phyloP scores from a whole-genome alignment of 2,888 invertebrate species.

The Bembecia ichneumoniformis region DNA sequence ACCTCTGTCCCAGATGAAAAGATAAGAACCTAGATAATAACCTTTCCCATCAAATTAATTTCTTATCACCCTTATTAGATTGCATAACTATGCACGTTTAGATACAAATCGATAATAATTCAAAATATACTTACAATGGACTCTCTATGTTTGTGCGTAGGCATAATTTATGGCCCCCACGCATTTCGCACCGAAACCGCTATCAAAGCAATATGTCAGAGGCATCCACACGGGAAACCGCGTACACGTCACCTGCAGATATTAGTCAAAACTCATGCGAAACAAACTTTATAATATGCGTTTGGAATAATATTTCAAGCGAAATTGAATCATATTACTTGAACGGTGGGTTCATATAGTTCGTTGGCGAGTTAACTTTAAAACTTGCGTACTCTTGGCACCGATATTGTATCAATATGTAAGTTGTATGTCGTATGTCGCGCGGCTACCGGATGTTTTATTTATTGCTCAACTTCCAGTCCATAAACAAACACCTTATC shows the following conservation, averaged over 20 bases:
- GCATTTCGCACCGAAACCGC: slow-evolving; percentile 42
- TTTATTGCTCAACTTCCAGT: slow-evolving; percentile 4
- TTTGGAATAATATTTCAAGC: slow-evolving; percentile 8
- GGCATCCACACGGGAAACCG: slow-evolving; percentile 57
- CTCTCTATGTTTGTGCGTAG: slow-evolving; percentile 17
- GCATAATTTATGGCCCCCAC: slow-evolving; percentile 47
- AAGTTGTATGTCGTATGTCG: slow-evolving; percentile 47
- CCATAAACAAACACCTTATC: slow-evolving; percentile 20
- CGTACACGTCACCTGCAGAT: slow-evolving; percentile 63
- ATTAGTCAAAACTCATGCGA: slow-evolving; percentile 63
- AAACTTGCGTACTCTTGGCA: slow-evolving; percentile 6
- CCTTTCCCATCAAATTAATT: too few relatives aligned
- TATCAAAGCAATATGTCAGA: slow-evolving; percentile 66
- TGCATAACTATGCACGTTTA: not conserved
- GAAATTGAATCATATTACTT: slow-evolving; percentile 12
- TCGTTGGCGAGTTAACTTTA: not conserved
- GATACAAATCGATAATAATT: not conserved
- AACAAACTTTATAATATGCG: slow-evolving; percentile 25
- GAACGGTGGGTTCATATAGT: not conserved
- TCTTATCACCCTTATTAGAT: too few relatives aligned
- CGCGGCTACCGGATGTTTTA: slow-evolving; percentile 26
- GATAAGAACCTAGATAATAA: too few relatives aligned
- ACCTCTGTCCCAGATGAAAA: too few relatives aligned
- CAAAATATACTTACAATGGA: not conserved
- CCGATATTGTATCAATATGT: slow-evolving; percentile 56